Percentiles rank a stretch among this genome's conserved stretches.
phyloP scores from a whole-genome alignment of 2,113 vertebrate genomes.

The Brachyhypopomus gauderio region DNA sequence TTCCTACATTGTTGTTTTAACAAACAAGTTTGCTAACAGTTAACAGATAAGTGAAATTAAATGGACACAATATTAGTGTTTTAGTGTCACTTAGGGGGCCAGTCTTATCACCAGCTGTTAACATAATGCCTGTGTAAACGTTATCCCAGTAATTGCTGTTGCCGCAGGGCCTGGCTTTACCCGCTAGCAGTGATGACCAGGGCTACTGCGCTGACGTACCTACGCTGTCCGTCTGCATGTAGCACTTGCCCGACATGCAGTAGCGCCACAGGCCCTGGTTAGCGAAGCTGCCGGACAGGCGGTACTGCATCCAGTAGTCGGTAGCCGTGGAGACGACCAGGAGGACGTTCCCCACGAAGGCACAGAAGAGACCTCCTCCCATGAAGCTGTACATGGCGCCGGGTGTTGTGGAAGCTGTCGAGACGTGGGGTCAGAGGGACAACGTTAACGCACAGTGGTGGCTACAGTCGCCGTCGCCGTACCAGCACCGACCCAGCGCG shows the following conservation, averaged over 20 bases:
- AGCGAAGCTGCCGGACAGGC: conserved; percentile 82
- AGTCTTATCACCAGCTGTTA: too few relatives aligned
- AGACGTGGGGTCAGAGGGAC: neutral
- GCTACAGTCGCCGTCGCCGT: too few relatives aligned
- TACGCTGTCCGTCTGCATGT: conserved; percentile 86
- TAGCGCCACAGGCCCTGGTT: conserved; percentile 91
- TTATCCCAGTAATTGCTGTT: too few relatives aligned
- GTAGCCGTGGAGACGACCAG: conserved; percentile 86
- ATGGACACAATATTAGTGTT: neutral
- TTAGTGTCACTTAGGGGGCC: neutral
- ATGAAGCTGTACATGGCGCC: conserved; percentile 89
- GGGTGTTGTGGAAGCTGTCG: conserved; percentile 41
- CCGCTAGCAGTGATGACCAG: neutral
- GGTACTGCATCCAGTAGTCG: conserved; percentile 93
- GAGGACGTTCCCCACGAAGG: conserved; percentile 86
- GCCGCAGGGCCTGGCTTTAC: too few relatives aligned
- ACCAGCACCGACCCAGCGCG: too few relatives aligned
- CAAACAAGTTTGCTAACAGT: neutral
- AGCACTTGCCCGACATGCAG: conserved; percentile 86
- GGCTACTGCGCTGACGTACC: conserved; percentile 69
- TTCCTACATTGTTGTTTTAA: too few relatives aligned
- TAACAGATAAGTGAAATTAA: neutral
- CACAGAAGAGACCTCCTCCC: conserved; percentile 89
- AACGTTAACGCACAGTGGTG: neutral
- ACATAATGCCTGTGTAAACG: too few relatives aligned